Conservation (phyloP, 2,113 vertebrate species). For the Phoxinus phoxinus region DNA sequence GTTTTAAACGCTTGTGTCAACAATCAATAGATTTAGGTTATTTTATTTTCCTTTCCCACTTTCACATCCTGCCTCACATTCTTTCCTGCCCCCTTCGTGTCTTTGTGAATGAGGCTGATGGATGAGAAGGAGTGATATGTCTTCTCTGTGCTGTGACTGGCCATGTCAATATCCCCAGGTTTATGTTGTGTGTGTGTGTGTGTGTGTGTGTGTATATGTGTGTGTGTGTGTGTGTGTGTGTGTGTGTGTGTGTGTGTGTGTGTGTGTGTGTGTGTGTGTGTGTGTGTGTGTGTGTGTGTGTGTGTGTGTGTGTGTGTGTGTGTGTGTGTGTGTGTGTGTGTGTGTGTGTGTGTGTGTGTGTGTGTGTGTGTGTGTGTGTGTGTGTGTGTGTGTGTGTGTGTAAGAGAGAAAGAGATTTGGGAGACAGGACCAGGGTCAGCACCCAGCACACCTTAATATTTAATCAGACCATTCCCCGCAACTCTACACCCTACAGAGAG, state of each 20-base stretch:
- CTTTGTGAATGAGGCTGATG: conserved; percentile 59
- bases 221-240: background rate
- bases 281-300: background rate
- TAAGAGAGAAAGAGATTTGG: background rate
- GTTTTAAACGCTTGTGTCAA: conserved; percentile 40
- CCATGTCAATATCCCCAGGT: conserved; percentile 55
- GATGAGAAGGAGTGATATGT: conserved; percentile 57
- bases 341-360: background rate
- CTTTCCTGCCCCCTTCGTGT: conserved; percentile 24
- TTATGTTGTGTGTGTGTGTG: background rate
- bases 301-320: background rate
- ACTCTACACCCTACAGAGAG: conserved; percentile 32
- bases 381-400: background rate
- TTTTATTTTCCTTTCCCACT: conserved; percentile 57
- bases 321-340: background rate
- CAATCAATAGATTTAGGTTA: conserved; percentile 63
- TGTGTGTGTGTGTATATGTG: background rate
- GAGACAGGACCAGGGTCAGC: conserved; percentile 3
- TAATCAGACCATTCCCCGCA: conserved; percentile 50
- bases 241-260: background rate
- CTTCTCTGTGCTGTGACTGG: conserved; percentile 56
- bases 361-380: background rate
- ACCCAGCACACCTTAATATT: conserved; percentile 51
- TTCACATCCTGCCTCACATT: conserved; percentile 38
- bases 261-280: background rate